Percentiles rank a stretch among this genome's conserved stretches.
phyloP scores from a whole-genome alignment of 2,888 invertebrate genomes.

The Nowickia ferox region DNA sequence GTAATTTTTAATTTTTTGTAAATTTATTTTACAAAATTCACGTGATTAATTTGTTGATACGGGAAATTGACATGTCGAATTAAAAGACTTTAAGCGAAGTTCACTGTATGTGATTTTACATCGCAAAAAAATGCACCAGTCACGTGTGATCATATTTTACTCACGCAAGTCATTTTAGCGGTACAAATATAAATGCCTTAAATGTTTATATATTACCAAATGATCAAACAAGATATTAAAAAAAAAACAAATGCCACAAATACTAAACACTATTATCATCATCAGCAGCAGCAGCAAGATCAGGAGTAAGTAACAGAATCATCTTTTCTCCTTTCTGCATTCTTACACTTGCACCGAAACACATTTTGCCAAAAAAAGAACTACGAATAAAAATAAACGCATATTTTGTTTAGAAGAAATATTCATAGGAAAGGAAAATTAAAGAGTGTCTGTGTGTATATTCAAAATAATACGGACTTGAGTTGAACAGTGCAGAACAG shows the following conservation, averaged over 20 bases:
- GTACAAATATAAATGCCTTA: neutral
- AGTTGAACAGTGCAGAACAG: conserved; percentile 41
- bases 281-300: conserved; percentile 25
- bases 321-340: conserved; percentile 10
- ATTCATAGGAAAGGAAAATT: neutral
- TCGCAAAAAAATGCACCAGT: too few species aligned
- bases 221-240: conserved; percentile 65
- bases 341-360: conserved; percentile 37
- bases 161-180: neutral
- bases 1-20: too few species aligned
- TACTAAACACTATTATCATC: conserved; percentile 16
- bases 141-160: too few species aligned
- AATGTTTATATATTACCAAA: conserved; percentile 14
- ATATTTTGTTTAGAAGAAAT: conserved; percentile 32
- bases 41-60: too few species aligned
- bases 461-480: conserved; percentile 22
- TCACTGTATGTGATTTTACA: too few species aligned
- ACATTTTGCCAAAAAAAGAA: conserved; percentile 8
- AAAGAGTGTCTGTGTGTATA: neutral
- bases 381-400: conserved; percentile 42
- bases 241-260: conserved; percentile 5
- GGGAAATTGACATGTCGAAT: too few species aligned
- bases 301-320: conserved; percentile 25
- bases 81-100: too few species aligned
- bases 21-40: too few species aligned